Evolutionary conservation across 2,888 invertebrate species (phyloP).

Genomic region (Cenopis cana): DNA sequence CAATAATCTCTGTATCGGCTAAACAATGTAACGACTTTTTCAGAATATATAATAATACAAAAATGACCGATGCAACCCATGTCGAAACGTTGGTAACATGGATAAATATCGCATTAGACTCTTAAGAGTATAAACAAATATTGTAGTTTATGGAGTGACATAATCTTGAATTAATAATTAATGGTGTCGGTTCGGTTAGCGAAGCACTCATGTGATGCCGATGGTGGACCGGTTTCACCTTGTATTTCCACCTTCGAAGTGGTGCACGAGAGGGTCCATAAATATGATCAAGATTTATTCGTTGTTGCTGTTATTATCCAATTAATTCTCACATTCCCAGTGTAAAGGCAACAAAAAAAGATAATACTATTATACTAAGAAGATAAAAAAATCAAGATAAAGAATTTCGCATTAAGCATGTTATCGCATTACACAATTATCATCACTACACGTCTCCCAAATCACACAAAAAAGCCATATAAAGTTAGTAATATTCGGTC

Average conservation of each 20-base stretch:
- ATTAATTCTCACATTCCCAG: not conserved
- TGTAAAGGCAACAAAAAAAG: too few species aligned
- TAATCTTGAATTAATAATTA: constrained; percentile 11
- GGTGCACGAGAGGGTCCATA: not conserved
- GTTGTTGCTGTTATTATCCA: not conserved
- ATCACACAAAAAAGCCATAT: not conserved
- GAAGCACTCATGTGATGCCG: not conserved
- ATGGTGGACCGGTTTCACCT: constrained; percentile 4
- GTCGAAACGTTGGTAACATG: too few species aligned
- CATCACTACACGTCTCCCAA: not conserved
- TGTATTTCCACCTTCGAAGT: not conserved
- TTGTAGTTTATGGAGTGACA: not conserved
- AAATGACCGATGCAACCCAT: too few species aligned
- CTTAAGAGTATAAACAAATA: too few species aligned
- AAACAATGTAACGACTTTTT: too few species aligned
- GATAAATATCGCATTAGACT: too few species aligned
- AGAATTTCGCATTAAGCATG: not conserved
- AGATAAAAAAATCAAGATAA: too few species aligned
- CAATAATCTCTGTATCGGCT: too few species aligned
- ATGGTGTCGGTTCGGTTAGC: not conserved
- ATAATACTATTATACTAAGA: too few species aligned
- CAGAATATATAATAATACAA: too few species aligned
- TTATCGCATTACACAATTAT: too few species aligned
- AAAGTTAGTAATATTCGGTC: not conserved
- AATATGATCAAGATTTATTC: not conserved